phyloP scores from a whole-genome alignment of 1,140 invertebrate species.

The Leptopilina boulardi region DNA sequence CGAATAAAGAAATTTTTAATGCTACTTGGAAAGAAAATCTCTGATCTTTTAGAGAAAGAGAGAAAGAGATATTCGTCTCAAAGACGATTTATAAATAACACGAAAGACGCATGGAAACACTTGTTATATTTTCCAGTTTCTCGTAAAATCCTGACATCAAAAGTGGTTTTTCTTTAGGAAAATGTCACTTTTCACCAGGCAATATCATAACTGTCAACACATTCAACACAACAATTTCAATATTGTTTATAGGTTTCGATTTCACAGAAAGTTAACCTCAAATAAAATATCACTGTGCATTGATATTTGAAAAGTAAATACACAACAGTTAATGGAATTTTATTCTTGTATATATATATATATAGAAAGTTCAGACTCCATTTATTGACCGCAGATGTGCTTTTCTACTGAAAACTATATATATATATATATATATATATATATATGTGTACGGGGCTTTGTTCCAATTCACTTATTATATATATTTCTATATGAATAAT shows the following conservation, averaged over 20 bases:
- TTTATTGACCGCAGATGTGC: background rate
- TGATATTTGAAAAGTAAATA: background rate
- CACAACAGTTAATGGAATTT: constrained; percentile 2
- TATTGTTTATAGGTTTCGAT: constrained; percentile 12
- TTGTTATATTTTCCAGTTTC: background rate
- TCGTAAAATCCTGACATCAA: constrained; percentile 22
- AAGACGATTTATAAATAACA: constrained; percentile 30
- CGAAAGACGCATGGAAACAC: background rate
- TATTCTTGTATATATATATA: background rate
- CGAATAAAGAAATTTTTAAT: constrained; percentile 14
- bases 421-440: too few species aligned
- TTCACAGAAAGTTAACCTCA: constrained; percentile 13
- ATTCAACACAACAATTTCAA: background rate
- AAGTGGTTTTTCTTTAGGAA: constrained; percentile 8
- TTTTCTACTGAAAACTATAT: background rate
- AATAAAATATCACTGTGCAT: background rate
- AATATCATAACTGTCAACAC: constrained; percentile 7
- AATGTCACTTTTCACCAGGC: constrained; percentile 1
- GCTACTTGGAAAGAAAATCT: background rate
- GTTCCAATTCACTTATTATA: background rate
- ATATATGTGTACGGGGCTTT: too few species aligned
- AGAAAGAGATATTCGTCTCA: background rate
- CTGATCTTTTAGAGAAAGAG: background rate
- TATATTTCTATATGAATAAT: background rate
- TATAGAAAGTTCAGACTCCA: background rate